Base-by-base conservation (phyloP, 2,797 vertebrate genomes). In the Manis crassicaudata region DNA sequence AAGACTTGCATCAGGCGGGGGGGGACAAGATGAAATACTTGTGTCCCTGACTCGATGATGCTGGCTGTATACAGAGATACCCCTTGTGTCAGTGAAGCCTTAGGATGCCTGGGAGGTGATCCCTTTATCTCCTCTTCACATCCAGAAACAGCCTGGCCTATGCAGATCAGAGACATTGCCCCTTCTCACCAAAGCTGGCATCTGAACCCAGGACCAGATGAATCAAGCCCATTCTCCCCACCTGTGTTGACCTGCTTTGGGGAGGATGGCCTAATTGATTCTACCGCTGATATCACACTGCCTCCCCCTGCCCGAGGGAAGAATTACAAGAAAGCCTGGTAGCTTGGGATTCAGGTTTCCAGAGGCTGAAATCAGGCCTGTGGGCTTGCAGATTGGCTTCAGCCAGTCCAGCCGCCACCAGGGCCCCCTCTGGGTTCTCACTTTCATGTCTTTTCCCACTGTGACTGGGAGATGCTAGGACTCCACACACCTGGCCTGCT, bases 401-500 rank as follows among this genome's bases (percentile, higher is more conserved):
- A 70, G 13, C 10, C 52, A 14, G 13, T 32, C 82, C 65, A 40
- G 58, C 40, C 89, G 65, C 50, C 46, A 81, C 52, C 10, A 7
- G 43, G 13, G 4, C 10, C 21, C 46, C n/a, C 65, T 46, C 46
- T 54, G 9, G 63, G 58, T 43, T 35, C 65, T 89, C 35, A 1
- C 29, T 60, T 37, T 43, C 17, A 17, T 40, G 7, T 52, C 60
- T 77, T 60, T 80, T 25, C 43, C 65, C n/a, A 17, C 0, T 17
- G 23, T 65, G 52, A 94, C 27, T 54, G 63, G 52, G 32, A 23
- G 56, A 91, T 73, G 60, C 65, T 73, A 60, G 2, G 37, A 43
- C 6, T 50, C 23, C 65, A 52, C 27, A 67, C 82, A 96, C 95
- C 75, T 97, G 95, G 88, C 32, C 92, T 40, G 63, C 35, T 82